A percentile compares a stretch with the other conserved stretches of the same genome.
phyloP scores from a whole-genome alignment of 2,797 vertebrate species.

The Channa striata region DNA sequence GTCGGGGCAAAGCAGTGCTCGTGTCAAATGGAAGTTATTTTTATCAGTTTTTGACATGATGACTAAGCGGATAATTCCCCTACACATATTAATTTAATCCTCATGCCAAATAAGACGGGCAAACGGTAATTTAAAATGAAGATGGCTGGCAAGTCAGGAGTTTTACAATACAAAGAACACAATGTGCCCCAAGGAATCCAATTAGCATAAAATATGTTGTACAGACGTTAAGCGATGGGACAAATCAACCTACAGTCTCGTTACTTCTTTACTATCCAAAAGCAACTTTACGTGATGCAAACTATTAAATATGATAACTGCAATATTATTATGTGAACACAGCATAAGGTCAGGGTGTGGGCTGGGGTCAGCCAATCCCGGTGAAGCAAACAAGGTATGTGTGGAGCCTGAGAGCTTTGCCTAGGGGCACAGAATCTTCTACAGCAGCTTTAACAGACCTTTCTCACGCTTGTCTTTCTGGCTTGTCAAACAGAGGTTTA shows the following conservation, averaged over 20 bases:
- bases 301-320: neutral
- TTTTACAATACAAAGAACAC: too few relatives aligned
- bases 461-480: constrained; percentile 29
- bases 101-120: too few relatives aligned
- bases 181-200: too few relatives aligned
- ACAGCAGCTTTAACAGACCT: constrained; percentile 19
- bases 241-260: neutral
- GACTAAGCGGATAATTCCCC: neutral
- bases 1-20: neutral
- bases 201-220: too few relatives aligned
- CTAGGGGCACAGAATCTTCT: constrained; percentile 13
- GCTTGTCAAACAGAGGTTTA: neutral
- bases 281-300: neutral
- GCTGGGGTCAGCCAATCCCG: neutral
- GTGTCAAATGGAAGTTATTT: neutral
- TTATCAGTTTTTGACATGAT: neutral
- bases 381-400: constrained; percentile 4
- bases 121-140: too few relatives aligned
- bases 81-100: too few relatives aligned
- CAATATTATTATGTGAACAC: neutral
- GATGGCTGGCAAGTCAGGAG: too few relatives aligned
- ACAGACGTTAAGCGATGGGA: neutral
- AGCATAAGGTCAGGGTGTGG: neutral
- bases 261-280: neutral
- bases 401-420: neutral